Conservation (phyloP, 2,113 vertebrate genomes). For the Dissostichus mawsoni region DNA sequence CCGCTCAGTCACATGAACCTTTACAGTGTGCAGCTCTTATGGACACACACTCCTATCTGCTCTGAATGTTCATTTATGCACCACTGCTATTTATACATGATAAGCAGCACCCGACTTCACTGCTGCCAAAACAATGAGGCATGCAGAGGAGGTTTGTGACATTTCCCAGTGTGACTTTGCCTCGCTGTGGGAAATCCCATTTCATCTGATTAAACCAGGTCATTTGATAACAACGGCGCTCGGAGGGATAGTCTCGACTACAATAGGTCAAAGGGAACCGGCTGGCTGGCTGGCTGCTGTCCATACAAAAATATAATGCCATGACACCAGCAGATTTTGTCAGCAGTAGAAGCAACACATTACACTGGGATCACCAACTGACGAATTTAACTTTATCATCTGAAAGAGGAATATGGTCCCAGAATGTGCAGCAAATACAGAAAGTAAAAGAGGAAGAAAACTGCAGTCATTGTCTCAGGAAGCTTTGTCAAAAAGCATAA, state of each 20-base stretch:
- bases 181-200: slow-evolving; percentile 62
- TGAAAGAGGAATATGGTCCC: neutral
- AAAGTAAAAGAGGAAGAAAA: neutral
- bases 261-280: slow-evolving; percentile 38
- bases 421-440: neutral
- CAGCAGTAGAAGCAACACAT: neutral
- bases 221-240: slow-evolving; percentile 57
- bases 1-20: slow-evolving; percentile 39
- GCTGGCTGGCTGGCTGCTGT: slow-evolving; percentile 42
- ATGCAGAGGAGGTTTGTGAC: slow-evolving; percentile 29
- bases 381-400: neutral
- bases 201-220: slow-evolving; percentile 71
- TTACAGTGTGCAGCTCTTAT: neutral
- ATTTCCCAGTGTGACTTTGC: slow-evolving; percentile 59
- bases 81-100: slow-evolving; percentile 53
- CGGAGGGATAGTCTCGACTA: slow-evolving; percentile 30
- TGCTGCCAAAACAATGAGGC: slow-evolving; percentile 26
- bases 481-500: neutral
- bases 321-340: slow-evolving; percentile 6
- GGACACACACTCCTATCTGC: slow-evolving; percentile 38
- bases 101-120: slow-evolving; percentile 19
- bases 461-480: neutral
- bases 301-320: slow-evolving; percentile 25
- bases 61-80: slow-evolving; percentile 44
- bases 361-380: neutral